Conservation (phyloP, 35 echinoderm and acorn worm genomes). For the Heliocidaris erythrogramma region DNA sequence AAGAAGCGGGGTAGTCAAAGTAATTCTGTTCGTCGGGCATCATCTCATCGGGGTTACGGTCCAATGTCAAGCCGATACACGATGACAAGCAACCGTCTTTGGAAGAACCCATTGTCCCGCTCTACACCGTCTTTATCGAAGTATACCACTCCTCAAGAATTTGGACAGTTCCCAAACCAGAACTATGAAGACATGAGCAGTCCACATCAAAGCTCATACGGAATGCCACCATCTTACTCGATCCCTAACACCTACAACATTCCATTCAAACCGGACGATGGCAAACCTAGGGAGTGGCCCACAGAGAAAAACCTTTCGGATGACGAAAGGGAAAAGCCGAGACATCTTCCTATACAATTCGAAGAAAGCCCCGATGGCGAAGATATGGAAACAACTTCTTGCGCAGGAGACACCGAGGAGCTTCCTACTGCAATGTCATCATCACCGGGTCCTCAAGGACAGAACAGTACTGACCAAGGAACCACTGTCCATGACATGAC, state of each 20-base stretch:
- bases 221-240: neutral
- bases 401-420: neutral
- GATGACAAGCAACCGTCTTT: neutral
- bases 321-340: neutral
- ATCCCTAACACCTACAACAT: neutral
- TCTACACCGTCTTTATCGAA: neutral
- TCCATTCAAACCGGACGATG: neutral
- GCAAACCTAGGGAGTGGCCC: neutral
- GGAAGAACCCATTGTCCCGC: neutral
- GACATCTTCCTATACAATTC: neutral
- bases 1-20: neutral
- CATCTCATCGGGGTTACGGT: neutral
- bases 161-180: neutral
- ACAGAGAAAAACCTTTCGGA: neutral
- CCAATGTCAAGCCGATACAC: neutral
- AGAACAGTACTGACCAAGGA: neutral
- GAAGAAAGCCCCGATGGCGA: neutral
- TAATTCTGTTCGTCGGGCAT: neutral
- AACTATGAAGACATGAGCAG: conserved; percentile 9
- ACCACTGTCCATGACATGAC: neutral
- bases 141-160: neutral
- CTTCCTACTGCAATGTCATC: neutral
- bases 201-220: neutral
- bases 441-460: neutral
- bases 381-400: neutral